Base-by-base conservation (phyloP, 1,140 invertebrate genomes). In the Elysia chlorotica region DNA sequence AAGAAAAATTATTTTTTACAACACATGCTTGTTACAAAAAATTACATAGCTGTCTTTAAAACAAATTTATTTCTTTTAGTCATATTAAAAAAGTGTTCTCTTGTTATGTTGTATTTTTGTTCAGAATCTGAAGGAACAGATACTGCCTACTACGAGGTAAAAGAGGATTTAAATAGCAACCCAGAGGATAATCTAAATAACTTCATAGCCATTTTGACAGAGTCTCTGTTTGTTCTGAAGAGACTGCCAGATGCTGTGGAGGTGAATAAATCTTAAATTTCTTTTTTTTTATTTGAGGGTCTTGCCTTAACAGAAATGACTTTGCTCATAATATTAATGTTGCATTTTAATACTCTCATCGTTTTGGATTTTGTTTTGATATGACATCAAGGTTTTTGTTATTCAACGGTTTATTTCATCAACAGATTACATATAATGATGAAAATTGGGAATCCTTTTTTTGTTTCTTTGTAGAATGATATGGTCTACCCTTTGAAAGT, bases 201-300 rank as follows among this genome's bases (percentile, higher is more conserved):
- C 79, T 93, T 93, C 80, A 91, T 96, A 78, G 91, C 93, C 78
- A 93, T 96, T 78, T 89, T 96, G 35, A 91, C 96, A 3, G 94
- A 96, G 85, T 95, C 95, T 75, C 89, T 97, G 36, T 93, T 92
- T n/a, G 90, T 94, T 59, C 87, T 98, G 54, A 92, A 93, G 67
- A 95, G 94, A 85, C 88, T 96, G 75, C 92, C 94, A 35, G 94
- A 95, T 82, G 92, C 94, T 25, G 90, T 95, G 48, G 94, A 94
- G 89, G 93, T 94, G 28, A 56, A 41, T 23, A 59, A 59, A 23
- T 59, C 56, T 59, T 59, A 59, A 17, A 19, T 17, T 59, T 10
- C 6, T 59, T 59, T 59, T 59, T 25, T 10, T 59, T 23, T 59
- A 28, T 59, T 59, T 48, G 10, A 48, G 41, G 10, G n/a, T 48